Conservation (phyloP, 2,888 invertebrate species). For the Orchesella flavescens region DNA sequence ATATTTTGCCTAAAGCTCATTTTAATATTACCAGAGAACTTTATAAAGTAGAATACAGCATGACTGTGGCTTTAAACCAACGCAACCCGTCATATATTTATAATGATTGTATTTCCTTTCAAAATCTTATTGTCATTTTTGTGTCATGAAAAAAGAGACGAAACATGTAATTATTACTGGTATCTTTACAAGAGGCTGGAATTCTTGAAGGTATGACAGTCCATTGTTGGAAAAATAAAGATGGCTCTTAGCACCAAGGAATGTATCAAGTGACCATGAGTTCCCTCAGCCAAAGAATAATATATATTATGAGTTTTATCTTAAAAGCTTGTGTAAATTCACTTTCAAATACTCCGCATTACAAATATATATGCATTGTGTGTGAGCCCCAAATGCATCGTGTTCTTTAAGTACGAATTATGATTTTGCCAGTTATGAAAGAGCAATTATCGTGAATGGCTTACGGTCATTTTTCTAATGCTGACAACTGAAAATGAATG, state of each 20-base stretch:
- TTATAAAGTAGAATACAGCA: background rate
- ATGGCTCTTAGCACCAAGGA: constrained; percentile 13
- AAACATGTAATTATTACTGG: constrained; percentile 39
- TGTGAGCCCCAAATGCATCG: background rate
- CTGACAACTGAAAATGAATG: constrained; percentile 28
- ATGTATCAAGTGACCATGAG: constrained; percentile 28
- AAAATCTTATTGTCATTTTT: constrained; percentile 41
- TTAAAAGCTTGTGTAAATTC: background rate
- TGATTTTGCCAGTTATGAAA: constrained; percentile 12
- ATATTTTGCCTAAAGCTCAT: too few species aligned
- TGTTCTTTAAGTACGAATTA: constrained; percentile 7
- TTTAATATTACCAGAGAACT: too few species aligned
- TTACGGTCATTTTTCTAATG: constrained; percentile 14
- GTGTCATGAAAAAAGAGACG: constrained; percentile 49
- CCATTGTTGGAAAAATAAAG: constrained; percentile 8
- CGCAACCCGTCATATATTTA: background rate
- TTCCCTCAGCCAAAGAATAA: background rate
- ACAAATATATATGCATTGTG: background rate
- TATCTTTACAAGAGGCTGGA: constrained; percentile 43
- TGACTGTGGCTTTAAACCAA: background rate
- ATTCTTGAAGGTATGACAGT: constrained; percentile 27
- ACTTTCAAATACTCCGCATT: background rate
- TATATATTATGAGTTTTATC: constrained; percentile 4
- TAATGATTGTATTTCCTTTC: constrained; percentile 18
- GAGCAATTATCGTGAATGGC: constrained; percentile 11